Base-by-base conservation (phyloP, 2,888 invertebrate species). In the Heliconius hortense region DNA sequence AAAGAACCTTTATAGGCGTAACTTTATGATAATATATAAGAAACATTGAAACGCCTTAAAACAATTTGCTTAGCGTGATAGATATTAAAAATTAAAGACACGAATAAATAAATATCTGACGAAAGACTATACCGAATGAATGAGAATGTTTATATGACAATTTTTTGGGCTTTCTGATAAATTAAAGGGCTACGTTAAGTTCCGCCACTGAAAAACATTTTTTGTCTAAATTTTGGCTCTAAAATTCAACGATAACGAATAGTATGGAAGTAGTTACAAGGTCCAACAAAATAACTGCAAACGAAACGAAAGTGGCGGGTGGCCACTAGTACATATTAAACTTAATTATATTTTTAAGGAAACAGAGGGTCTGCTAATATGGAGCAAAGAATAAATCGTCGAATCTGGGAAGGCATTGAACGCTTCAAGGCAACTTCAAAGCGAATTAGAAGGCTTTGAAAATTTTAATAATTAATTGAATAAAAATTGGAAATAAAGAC, bases 401-500 rank as follows among this genome's bases (percentile, higher is more conserved):
- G 18, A 56, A 56, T n/a, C 56, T n/a, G 35, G 35, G 24, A 56
- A 35, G 24, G n/a, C 31, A 31, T 56, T 69, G 35, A 69, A 69
- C 31, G 24, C 21, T 15, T 10, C 21, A 63, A 48, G 63, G 15
- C 63, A 66, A 64, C 26, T 48, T 26, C 39, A 26, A 68, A 68
- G 53, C 35, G 39, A 73, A 60, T 59, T 70, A n/a, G 24, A 35
- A 31, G 15, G 10, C 24, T 69, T 62, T n/a, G 39, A 79, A 79
- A 72, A 26, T 68, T 76, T 53, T 43, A 39, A 76, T 76, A 76
- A 70, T 74, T 73, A 76, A 81, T 83, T 82, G 81, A 84, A 87
- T 85, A 86, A 84, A 86, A 86, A 82, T 81, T 79, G 82, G 80
- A 81, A 86, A 89, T 88, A 86, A 84, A 89, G 88, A 87, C 85